phyloP scores from a whole-genome alignment of 2,797 vertebrate genomes.

The Cyprinella venusta region DNA sequence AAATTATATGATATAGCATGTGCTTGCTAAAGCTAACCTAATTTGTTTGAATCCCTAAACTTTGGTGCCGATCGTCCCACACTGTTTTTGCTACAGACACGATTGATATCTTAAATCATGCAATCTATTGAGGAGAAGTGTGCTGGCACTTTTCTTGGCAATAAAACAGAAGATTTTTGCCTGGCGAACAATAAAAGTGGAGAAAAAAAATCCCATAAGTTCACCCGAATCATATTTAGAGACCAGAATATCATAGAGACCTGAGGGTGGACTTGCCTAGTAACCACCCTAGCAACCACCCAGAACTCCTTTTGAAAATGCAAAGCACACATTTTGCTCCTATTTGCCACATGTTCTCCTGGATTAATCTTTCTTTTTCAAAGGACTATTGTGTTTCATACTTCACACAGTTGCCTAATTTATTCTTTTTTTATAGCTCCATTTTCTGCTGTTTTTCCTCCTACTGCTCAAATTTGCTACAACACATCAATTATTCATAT shows the following conservation, averaged over 20 bases:
- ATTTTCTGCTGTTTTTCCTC: slow-evolving; percentile 42
- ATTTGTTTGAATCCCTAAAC: neutral
- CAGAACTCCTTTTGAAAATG: slow-evolving; percentile 24
- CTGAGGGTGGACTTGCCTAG: slow-evolving; percentile 29
- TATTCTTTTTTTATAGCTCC: slow-evolving; percentile 29
- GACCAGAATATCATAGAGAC: slow-evolving; percentile 24
- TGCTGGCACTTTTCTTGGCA: slow-evolving; percentile 2
- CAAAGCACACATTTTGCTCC: slow-evolving; percentile 5
- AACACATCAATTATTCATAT: slow-evolving; percentile 50
- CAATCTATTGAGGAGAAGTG: slow-evolving; percentile 7
- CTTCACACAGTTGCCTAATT: slow-evolving; percentile 13
- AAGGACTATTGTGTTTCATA: slow-evolving; percentile 7
- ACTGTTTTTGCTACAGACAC: neutral
- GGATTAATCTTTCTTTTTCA: neutral
- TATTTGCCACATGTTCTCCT: neutral
- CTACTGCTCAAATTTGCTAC: slow-evolving; percentile 30
- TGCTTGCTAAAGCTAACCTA: neutral
- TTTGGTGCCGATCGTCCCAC: neutral
- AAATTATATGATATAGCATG: neutral
- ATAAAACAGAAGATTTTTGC: slow-evolving; percentile 21
- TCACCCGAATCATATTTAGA: slow-evolving; percentile 4
- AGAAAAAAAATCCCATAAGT: neutral
- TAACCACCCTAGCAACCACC: slow-evolving; percentile 22
- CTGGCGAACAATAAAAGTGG: neutral
- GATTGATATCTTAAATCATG: slow-evolving; percentile 17